Base-by-base conservation (phyloP, 2,888 invertebrate genomes). In the Lycia hirtaria region DNA sequence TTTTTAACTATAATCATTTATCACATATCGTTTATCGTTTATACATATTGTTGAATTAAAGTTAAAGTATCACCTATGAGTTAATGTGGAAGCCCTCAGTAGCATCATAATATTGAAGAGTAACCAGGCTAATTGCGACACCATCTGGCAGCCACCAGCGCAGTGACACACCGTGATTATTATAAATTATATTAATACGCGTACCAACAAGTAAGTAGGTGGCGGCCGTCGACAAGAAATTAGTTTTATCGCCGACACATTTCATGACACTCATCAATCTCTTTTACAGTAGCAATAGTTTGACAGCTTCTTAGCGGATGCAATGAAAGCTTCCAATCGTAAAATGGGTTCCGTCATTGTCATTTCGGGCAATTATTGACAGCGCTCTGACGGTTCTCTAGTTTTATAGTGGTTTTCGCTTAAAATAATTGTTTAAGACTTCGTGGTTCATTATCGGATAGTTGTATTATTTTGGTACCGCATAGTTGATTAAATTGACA, bases 231-330 rank as follows among this genome's bases (percentile, higher is more conserved):
- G 32, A 30, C 48, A 35, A 47, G 47, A 51, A 50, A 51, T 56
- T 45, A 50, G 43, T 47, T 56, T 56, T 56, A 56, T 50, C 14
- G 35, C 51, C 20, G 45, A 20, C 51, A 56, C 45, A 6, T 51
- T 40, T 56, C 47, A 56, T 41, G 44, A 56, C 49, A 56, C 12
- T 15, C 47, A 51, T 51, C 40, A 51, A 51, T 56, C 56, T 45
- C 26, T 51, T 55, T 56, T 45, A 41, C 47, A 30, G 51, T 15
- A 33, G 51, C 40, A 26, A 45, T 51, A 47, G 9, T 56, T 50
- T 26, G 26, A 22, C 40, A 24, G 24, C 12, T 19, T 41, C 22
- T 38, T 33, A 19, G 32, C 30, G 26, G 38, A 47, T 52, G 43
- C 44, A 30, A 44, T 44, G 19, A 44, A 44, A 28, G 20, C 30